Conservation (phyloP, 2,113 vertebrate species). For the Eonycteris spelaea region DNA sequence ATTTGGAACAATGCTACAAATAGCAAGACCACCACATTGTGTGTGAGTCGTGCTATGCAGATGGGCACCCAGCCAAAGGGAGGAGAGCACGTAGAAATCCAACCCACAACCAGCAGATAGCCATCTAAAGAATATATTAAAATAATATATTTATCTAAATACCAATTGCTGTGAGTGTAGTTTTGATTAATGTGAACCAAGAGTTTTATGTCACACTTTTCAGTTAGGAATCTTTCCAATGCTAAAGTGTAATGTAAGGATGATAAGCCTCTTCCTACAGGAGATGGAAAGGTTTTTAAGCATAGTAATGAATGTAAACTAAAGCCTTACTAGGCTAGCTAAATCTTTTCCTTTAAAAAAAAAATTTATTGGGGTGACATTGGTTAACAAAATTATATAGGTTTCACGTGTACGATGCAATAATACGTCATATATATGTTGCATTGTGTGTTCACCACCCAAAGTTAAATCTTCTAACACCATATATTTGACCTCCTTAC, state of each 20-base stretch:
- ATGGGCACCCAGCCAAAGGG: background rate
- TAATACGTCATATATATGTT: no score
- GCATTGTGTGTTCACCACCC: no score
- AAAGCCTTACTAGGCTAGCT: background rate
- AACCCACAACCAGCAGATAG: background rate
- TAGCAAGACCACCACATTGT: background rate
- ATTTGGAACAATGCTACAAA: background rate
- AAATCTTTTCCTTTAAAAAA: background rate
- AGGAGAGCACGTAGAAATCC: background rate
- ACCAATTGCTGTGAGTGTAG: background rate
- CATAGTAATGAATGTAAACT: background rate
- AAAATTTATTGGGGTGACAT: no score
- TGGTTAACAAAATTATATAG: no score
- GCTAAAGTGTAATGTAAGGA: background rate
- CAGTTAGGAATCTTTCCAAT: background rate
- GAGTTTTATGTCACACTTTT: background rate
- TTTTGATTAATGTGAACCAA: background rate
- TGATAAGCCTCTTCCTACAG: background rate
- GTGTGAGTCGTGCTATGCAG: background rate
- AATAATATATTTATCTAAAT: background rate
- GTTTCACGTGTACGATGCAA: no score
- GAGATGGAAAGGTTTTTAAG: background rate
- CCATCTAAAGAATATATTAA: background rate
- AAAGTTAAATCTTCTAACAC: no score
- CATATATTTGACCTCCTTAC: no score